Evolutionary conservation across 2,888 invertebrate species (phyloP), one percentile per base, ranked within the genome.

Genomic region (Selenia dentaria): DNA sequence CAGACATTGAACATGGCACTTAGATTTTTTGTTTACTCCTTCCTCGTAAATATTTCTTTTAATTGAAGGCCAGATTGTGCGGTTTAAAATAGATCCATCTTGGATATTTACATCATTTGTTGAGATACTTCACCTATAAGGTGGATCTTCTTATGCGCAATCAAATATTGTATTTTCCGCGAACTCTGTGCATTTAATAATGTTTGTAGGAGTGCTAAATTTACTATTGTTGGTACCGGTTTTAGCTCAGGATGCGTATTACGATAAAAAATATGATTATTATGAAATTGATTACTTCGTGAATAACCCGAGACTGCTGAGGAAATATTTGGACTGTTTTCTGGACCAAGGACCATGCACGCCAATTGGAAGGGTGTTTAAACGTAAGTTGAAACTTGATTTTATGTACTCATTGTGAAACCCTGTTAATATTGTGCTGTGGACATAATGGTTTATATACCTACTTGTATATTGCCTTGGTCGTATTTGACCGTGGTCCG

Each of bases 261-360:
- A 84, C 38, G 79, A 83, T 39, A 63, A 60, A 1, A 70, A 66
- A 52, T 95, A 93, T 65, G 95, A 95, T 69, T 93, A 93, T 68
- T 90, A 95, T 47, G 93, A 95, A 68, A 69, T 95, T 36, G 95
- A 95, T 55, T 88, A 92, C 59, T 92, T 95, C 54, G 78, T 95
- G 22, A 79, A 77, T 28, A 95, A 93, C 72, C 93, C 93, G 11
- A 91, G 95, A 45, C 79, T 95, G 33, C 75, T 95, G 20, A 92
- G 91, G 60, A 94, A 93, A 62, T 95, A 95, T 69, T 83, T 94
- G 57, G 93, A 93, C 42, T 96, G 95, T 67, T 84, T 83, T 50
- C 57, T 85, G 14, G 69, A 70, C 24, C 69, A 64, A 60, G 83
- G 83, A 16, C 83, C 83, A 2, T 85, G 85, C 41, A 78, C 83